A percentile compares a stretch with the other conserved stretches of the same genome.
These are phyloP conservation scores for Indicator maculatus DNA, from an alignment of 2,113 vertebrate species.

Conservation along the genomic window DNA sequence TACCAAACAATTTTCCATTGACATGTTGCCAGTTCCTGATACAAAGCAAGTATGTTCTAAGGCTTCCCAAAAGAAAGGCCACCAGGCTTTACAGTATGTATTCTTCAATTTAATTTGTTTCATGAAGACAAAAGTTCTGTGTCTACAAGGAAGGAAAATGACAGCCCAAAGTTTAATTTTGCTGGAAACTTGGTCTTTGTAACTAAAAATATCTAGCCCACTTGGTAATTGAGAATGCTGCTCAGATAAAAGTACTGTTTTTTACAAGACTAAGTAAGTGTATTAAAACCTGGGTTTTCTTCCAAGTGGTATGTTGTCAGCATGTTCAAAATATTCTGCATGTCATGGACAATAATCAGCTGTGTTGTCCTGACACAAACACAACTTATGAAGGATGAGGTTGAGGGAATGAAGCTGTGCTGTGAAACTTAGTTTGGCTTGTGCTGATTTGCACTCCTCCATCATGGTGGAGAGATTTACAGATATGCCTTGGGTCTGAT, in stretches of 20 bases:
- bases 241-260: background rate
- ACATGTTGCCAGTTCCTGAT: background rate
- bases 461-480: background rate
- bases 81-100: background rate
- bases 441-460: background rate
- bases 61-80: background rate
- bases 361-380: background rate
- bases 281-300: background rate
- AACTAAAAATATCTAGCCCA: background rate
- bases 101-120: background rate
- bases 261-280: background rate
- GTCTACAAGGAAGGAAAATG: constrained; percentile 6
- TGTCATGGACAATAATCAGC: background rate
- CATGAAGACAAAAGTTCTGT: background rate
- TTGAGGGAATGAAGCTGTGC: no score
- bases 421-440: background rate
- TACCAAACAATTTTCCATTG: background rate
- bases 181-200: background rate
- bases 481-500: background rate
- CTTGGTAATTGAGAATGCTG: background rate
- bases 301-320: background rate
- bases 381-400: background rate
- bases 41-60: background rate
- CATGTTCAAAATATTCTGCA: background rate
- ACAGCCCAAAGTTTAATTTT: background rate